A percentile compares a stretch with the other conserved stretches of the same genome.
Evolutionary conservation across 2,888 invertebrate genomes (phyloP).

Genomic region (Lampropteryx suffumata): DNA sequence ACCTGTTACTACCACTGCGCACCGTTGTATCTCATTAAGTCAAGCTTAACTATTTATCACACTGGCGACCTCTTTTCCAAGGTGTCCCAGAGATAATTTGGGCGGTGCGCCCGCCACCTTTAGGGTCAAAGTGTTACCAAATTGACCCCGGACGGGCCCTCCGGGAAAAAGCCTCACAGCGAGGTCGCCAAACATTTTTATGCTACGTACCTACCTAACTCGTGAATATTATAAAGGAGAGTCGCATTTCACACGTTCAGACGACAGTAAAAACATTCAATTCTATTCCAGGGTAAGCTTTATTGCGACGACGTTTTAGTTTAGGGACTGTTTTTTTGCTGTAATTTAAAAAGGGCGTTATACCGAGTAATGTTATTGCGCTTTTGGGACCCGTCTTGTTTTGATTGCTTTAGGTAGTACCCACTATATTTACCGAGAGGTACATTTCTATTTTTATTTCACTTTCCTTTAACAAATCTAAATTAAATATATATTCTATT

Average conservation of each 20-base stretch:
- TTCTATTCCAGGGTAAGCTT: slow-evolving; percentile 51
- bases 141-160: slow-evolving; percentile 57
- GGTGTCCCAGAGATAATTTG: slow-evolving; percentile 68
- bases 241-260: slow-evolving; percentile 57
- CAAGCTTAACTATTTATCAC: slow-evolving; percentile 63
- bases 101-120: slow-evolving; percentile 53
- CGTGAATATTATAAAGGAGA: slow-evolving; percentile 65
- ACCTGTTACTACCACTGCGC: slow-evolving; percentile 36
- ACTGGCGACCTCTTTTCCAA: slow-evolving; percentile 59
- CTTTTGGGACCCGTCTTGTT: slow-evolving; percentile 7
- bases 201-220: slow-evolving; percentile 45
- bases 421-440: too few relatives aligned
- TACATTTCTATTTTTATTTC: too few relatives aligned
- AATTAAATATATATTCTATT: too few relatives aligned
- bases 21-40: slow-evolving; percentile 55
- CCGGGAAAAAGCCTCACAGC: slow-evolving; percentile 54
- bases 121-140: slow-evolving; percentile 65
- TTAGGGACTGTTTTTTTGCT: slow-evolving; percentile 30
- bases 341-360: slow-evolving; percentile 28
- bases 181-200: slow-evolving; percentile 64
- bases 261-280: slow-evolving; percentile 57
- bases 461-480: too few relatives aligned
- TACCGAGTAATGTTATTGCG: slow-evolving; percentile 17
- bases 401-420: slow-evolving; percentile 15
- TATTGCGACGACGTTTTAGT: slow-evolving; percentile 42